These are phyloP conservation scores for Nemotelus pantherinus DNA, from an alignment of 2,888 invertebrate genomes.

Conservation along the genomic window DNA sequence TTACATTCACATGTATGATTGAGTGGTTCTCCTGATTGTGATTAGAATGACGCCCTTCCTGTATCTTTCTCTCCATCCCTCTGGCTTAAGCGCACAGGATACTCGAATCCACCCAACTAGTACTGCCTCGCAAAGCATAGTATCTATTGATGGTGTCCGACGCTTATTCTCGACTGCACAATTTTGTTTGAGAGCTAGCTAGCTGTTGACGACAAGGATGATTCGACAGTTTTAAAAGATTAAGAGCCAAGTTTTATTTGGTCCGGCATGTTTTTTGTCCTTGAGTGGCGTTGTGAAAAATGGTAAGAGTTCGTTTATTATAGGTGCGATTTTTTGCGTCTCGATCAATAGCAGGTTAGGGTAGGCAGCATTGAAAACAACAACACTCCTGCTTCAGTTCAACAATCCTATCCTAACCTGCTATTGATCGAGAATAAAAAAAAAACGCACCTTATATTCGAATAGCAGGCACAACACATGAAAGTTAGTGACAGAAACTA, in stretches of 20 bases:
- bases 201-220: conserved; percentile 23
- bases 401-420: too few relatives aligned
- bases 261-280: conserved; percentile 5
- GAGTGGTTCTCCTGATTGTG: conserved; percentile 37
- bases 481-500: too few relatives aligned
- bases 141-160: neutral
- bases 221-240: conserved; percentile 19
- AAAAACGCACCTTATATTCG: too few relatives aligned
- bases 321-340: neutral
- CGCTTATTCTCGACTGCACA: conserved; percentile 14
- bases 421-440: too few relatives aligned
- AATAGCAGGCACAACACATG: too few relatives aligned
- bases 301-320: conserved; percentile 36
- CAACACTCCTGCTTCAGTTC: too few relatives aligned
- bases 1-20: conserved; percentile 34
- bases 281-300: conserved; percentile 24
- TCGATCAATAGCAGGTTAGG: neutral
- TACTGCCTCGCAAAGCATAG: neutral
- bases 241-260: conserved; percentile 23
- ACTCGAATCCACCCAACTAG: neutral
- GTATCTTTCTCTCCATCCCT: conserved; percentile 14
- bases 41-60: conserved; percentile 31
- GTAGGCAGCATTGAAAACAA: too few relatives aligned
- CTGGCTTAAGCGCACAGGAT: neutral
- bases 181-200: neutral